Percentiles rank a stretch among this genome's conserved stretches.
Evolutionary conservation across 2,888 invertebrate species (phyloP).

Genomic region (Acrobasis repandana): DNA sequence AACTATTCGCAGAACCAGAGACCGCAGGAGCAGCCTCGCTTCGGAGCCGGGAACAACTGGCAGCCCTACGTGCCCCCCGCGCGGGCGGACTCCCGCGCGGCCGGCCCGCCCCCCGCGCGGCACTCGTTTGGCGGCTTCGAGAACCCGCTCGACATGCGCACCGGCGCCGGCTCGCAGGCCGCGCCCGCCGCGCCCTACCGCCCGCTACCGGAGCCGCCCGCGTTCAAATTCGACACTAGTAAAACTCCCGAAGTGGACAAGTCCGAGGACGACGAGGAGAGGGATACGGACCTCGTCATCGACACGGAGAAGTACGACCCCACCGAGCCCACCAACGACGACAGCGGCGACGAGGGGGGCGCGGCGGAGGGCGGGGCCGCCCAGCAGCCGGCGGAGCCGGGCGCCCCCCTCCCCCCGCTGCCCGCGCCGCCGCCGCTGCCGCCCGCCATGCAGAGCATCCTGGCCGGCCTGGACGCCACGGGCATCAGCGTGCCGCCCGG

Average conservation of each 20-base stretch:
- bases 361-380: constrained; percentile 20
- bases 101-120: constrained; percentile 39
- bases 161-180: constrained; percentile 43
- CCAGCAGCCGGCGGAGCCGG: constrained; percentile 23
- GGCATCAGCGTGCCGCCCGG: constrained; percentile 47
- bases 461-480: constrained; percentile 49
- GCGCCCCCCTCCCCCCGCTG: constrained; percentile 15
- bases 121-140: constrained; percentile 64
- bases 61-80: constrained; percentile 39
- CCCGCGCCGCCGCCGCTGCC: constrained; percentile 22
- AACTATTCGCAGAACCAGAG: constrained; percentile 22
- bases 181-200: constrained; percentile 35
- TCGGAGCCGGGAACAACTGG: constrained; percentile 45
- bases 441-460: constrained; percentile 40
- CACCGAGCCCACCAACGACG: constrained; percentile 76
- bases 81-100: constrained; percentile 29
- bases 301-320: constrained; percentile 84
- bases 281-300: constrained; percentile 83
- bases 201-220: constrained; percentile 64
- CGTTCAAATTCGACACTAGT: constrained; percentile 56
- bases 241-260: constrained; percentile 53
- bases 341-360: constrained; percentile 55
- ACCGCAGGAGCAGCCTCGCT: constrained; percentile 29
- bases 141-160: constrained; percentile 65
- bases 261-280: constrained; percentile 80